Base-by-base conservation (phyloP, 2,797 vertebrate genomes). In the Notoglanidium macrostoma region DNA sequence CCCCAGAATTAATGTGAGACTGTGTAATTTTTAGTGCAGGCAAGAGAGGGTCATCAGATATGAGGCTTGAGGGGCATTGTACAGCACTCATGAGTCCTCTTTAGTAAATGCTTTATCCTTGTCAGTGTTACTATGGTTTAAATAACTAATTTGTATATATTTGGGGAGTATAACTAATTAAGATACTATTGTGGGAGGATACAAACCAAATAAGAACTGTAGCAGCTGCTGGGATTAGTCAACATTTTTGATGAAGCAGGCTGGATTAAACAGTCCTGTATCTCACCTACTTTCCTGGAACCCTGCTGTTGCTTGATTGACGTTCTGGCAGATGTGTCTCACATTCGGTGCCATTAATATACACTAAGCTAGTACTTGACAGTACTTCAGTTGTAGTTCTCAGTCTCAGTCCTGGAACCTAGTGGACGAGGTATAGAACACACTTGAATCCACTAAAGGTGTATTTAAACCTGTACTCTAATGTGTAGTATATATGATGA, bases 271-370 rank as follows among this genome's bases (percentile, higher is more conserved):
- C 9, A 5, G 40, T 23, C 29, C 65, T 68, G 65, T 51, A 8
- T 78, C 72, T 15, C 29, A 83, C 35, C 35, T 17, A 79, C 59
- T 40, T 74, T 73, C 40, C 29, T 49, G 57, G 57, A 35, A 61
- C 67, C 12, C 21, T 81, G 40, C 65, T 81, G 5, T 82, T 40
- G 55, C n/a, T 82, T 57, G 59, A 32, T 59, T 35, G 29, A 61
- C 44, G 10, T 44, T 4, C 63, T 73, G 54, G 32, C 54, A 61
- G 85, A 73, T 83, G 32, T 32, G 70, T 77, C 23, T 51, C 68
- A 73, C 78, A 40, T 40, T 67, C 73, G 81, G 35, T 72, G 67
- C 51, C 63, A 70, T 44, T 68, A 86, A 57, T 55, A 44, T 54
- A 76, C 21, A 51, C 73, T 67, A 29, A 17, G 67, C 51, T n/a